phyloP scores from a whole-genome alignment of 2,113 vertebrate genomes.

The Salvelinus sp. region DNA sequence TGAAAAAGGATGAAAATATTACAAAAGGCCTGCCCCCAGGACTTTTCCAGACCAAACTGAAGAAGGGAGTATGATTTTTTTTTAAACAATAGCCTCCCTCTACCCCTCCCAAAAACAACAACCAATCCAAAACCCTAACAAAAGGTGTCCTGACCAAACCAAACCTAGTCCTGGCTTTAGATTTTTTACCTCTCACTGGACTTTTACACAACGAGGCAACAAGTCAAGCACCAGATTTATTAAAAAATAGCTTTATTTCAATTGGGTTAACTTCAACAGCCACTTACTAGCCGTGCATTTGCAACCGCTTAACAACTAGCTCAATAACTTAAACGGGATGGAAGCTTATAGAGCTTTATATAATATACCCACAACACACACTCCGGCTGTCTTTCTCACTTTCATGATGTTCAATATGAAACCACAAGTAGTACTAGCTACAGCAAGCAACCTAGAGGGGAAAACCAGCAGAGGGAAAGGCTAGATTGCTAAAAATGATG shows the following conservation, averaged over 20 bases:
- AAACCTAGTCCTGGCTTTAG: conserved; percentile 38
- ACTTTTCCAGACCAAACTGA: conserved; percentile 57
- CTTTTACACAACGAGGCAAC: conserved; percentile 33
- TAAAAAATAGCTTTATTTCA: conserved; percentile 67
- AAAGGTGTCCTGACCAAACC: conserved; percentile 9
- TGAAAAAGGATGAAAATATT: conserved; percentile 36
- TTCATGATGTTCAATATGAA: no score
- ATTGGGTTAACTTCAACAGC: conserved; percentile 43
- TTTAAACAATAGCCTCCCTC: conserved; percentile 31
- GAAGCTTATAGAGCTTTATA: no score
- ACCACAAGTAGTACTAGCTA: neutral
- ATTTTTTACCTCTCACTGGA: neutral
- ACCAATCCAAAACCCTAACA: conserved; percentile 40
- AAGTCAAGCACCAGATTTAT: conserved; percentile 50
- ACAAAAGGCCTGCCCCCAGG: conserved; percentile 33
- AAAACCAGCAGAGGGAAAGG: conserved; percentile 53
- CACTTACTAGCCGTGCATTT: neutral
- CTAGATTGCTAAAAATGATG: neutral
- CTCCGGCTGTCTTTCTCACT: no score
- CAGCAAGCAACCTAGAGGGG: conserved; percentile 40
- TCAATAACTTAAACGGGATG: no score
- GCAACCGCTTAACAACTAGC: no score
- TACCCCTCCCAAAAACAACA: conserved; percentile 36
- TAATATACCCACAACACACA: no score
- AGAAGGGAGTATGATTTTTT: conserved; percentile 21